Percentiles rank a stretch among this genome's conserved stretches.
phyloP scores from a whole-genome alignment of 2,888 invertebrate genomes.

The Ophion costatus region DNA sequence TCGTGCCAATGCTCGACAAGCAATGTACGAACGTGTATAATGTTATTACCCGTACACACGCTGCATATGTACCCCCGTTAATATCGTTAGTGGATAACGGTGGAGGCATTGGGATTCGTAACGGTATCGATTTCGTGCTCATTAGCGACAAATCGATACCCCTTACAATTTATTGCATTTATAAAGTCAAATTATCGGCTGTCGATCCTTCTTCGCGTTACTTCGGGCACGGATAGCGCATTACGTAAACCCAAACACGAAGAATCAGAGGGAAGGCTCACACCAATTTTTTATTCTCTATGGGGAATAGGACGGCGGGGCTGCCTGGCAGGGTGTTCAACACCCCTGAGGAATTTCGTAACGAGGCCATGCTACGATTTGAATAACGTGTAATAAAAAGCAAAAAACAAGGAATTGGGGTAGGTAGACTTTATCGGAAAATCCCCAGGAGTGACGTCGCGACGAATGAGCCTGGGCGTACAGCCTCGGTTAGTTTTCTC shows the following conservation, averaged over 20 bases:
- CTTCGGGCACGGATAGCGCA: not conserved
- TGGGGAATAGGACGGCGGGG: not conserved
- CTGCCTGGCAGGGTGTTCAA: slow-evolving; percentile 9
- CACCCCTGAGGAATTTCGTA: slow-evolving; percentile 26
- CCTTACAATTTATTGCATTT: too few species aligned
- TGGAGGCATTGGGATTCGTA: too few species aligned
- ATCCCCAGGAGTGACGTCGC: slow-evolving; percentile 45
- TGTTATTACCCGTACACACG: not conserved
- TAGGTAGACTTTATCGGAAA: slow-evolving; percentile 47
- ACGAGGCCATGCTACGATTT: slow-evolving; percentile 46
- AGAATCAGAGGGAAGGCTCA: not conserved
- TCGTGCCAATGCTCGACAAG: not conserved
- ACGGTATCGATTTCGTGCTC: not conserved
- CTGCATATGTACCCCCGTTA: not conserved
- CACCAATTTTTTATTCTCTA: not conserved
- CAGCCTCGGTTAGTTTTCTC: not conserved
- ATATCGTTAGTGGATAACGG: too few species aligned
- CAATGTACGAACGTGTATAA: not conserved
- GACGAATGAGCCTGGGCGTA: slow-evolving; percentile 44
- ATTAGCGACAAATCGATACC: not conserved
- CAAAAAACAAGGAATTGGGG: slow-evolving; percentile 28
- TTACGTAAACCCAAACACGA: not conserved
- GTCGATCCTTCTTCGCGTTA: not conserved
- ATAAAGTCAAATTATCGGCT: not conserved
- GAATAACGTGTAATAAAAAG: slow-evolving; percentile 10